These are phyloP conservation scores for Cydia pomonella DNA, from an alignment of 1,140 invertebrate genomes.

Conservation along the genomic window DNA sequence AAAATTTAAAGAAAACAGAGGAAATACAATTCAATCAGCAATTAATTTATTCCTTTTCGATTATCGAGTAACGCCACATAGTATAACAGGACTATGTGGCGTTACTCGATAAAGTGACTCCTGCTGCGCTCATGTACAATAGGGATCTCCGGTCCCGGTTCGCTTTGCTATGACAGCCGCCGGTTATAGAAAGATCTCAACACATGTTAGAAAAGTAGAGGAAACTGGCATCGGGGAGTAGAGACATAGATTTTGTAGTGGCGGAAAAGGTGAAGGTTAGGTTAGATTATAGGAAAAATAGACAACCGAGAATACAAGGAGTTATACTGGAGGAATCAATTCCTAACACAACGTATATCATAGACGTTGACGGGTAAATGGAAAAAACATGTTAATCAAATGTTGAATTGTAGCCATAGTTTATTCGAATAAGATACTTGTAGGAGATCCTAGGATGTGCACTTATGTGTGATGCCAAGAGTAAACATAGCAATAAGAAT, in stretches of 20 bases:
- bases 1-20: too few relatives aligned
- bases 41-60: too few relatives aligned
- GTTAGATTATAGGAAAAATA: slow-evolving; percentile 31
- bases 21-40: too few relatives aligned
- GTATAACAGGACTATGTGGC: too few relatives aligned
- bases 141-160: too few relatives aligned
- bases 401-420: not conserved
- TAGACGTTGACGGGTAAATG: slow-evolving; percentile 38
- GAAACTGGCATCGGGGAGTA: not conserved
- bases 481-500: too few relatives aligned
- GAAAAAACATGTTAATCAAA: slow-evolving; percentile 35
- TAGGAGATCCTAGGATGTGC: too few relatives aligned
- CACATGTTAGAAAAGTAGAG: not conserved
- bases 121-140: too few relatives aligned
- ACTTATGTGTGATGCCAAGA: too few relatives aligned
- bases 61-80: too few relatives aligned
- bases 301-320: slow-evolving; percentile 3
- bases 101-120: too few relatives aligned
- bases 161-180: too few relatives aligned
- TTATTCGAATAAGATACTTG: slow-evolving; percentile 7
- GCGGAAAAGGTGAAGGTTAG: slow-evolving; percentile 30
- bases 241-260: slow-evolving; percentile 20
- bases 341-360: slow-evolving; percentile 33
- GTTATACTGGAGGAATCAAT: slow-evolving; percentile 33
- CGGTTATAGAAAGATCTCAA: not conserved